Base-by-base conservation (phyloP, 2,113 vertebrate species). In the Octodon degus region DNA sequence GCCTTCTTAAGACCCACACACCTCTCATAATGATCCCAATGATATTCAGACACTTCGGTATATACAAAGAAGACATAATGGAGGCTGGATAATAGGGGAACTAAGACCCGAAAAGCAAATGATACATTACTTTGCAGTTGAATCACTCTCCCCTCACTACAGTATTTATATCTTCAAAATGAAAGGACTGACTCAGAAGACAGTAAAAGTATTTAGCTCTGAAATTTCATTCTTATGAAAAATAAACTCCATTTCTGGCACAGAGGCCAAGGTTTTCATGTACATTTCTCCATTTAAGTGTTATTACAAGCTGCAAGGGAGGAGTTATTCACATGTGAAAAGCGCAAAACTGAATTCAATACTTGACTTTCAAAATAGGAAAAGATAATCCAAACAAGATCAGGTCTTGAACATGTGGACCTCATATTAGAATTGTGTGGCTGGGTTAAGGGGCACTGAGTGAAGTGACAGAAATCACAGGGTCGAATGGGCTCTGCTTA, bases 211-310 rank as follows among this genome's bases (percentile, higher is more conserved):
- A 70, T 90, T 70, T 63, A 82, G 11, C 72, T 14, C 7, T 86
- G 53, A 70, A 93, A 91, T 95, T 70, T 86, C 55, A 70, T 95
- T 94, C 80, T 89, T 93, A 72, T 91, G 60, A 43, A 89, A 94
- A 93, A 97, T 94, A 90, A 58, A 63, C 40, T 80, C 25, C 65
- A 40, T 80, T 93, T 82, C n/a, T 82, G 82, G 65, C 34, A n/a
- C 58, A 58, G 58, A 70, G 63, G 43, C 50, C 47, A 91, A 86
- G 3, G 40, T 13, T 88, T 76, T 93, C n/a, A 40, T 10, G 50
- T 70, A 37, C 4, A 82, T 95, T 92, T 88, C 20, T 92, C 93
- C 60, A 89, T 84, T 90, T 88, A 81, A 86, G 1, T 50, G 53
- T 94, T 65, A 89, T 77, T 95, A 72, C 8, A 80, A 81, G 89